Conservation (phyloP, 2,113 vertebrate genomes). For the Melanocharis versteri region DNA sequence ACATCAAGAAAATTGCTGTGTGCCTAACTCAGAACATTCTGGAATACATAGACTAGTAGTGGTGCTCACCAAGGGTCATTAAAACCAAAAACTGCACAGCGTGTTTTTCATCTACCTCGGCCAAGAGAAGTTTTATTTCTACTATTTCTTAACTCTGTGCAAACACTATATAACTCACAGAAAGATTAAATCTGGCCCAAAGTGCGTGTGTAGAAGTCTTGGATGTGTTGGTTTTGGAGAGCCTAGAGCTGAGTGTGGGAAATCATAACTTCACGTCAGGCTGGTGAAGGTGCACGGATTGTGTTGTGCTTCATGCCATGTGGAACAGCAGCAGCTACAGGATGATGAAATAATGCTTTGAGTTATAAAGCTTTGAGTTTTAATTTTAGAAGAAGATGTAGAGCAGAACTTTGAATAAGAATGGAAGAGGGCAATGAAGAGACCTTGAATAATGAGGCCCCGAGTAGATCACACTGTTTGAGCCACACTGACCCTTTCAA, state of each 20-base stretch:
- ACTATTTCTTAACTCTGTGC: not conserved
- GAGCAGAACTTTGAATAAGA: not conserved
- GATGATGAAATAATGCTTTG: not conserved
- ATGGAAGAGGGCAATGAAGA: not conserved
- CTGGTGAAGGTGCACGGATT: not conserved
- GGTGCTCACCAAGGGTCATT: not conserved
- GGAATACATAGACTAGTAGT: not conserved
- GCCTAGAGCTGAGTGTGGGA: not conserved
- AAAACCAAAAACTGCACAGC: not conserved
- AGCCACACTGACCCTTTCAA: not conserved
- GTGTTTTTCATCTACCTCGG: not conserved
- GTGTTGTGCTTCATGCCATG: not conserved
- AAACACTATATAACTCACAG: not conserved
- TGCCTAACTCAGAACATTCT: not conserved
- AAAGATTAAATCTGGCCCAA: not conserved
- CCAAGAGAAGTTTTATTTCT: constrained; percentile 1
- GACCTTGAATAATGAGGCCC: not conserved
- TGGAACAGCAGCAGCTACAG: not conserved
- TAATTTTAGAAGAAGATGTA: not conserved
- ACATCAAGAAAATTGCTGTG: not conserved
- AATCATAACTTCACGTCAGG: not conserved
- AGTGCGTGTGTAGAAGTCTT: not conserved
- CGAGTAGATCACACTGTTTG: accelerated
- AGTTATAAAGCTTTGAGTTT: not conserved
- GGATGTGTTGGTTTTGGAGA: not conserved